Evolutionary conservation across 2,797 vertebrate genomes (phyloP).

Genomic region (Pteropus rufus): DNA sequence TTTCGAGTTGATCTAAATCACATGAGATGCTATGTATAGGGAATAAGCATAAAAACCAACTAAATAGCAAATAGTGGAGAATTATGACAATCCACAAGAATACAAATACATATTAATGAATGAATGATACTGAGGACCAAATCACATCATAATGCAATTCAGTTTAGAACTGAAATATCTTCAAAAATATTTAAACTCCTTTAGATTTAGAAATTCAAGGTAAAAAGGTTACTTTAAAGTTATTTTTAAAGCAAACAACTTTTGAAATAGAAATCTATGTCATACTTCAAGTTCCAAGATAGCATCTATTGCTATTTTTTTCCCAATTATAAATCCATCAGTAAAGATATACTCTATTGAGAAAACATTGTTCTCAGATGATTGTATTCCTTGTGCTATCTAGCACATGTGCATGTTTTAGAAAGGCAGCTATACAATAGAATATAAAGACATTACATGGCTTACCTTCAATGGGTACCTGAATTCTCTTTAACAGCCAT

Average conservation of each 20-base stretch:
- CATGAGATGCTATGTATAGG: background rate
- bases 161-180: background rate
- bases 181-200: background rate
- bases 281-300: background rate
- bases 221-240: background rate
- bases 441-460: background rate
- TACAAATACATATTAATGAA: background rate
- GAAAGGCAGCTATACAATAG: background rate
- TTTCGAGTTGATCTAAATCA: background rate
- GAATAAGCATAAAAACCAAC: background rate
- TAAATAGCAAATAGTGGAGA: background rate
- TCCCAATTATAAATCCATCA: background rate
- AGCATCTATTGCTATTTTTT: background rate
- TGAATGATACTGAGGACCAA: background rate
- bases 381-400: background rate
- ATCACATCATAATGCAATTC: background rate
- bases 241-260: background rate
- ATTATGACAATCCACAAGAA: background rate
- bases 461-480: slow-evolving; percentile 96
- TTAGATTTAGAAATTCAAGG: background rate
- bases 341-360: background rate
- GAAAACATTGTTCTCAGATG: background rate
- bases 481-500: slow-evolving; percentile 95
- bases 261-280: slow-evolving; percentile 10
- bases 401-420: background rate